A percentile compares a stretch with the other conserved stretches of the same genome.
phyloP scores from a whole-genome alignment of 2,113 vertebrate genomes.

The Struthidea cinerea region DNA sequence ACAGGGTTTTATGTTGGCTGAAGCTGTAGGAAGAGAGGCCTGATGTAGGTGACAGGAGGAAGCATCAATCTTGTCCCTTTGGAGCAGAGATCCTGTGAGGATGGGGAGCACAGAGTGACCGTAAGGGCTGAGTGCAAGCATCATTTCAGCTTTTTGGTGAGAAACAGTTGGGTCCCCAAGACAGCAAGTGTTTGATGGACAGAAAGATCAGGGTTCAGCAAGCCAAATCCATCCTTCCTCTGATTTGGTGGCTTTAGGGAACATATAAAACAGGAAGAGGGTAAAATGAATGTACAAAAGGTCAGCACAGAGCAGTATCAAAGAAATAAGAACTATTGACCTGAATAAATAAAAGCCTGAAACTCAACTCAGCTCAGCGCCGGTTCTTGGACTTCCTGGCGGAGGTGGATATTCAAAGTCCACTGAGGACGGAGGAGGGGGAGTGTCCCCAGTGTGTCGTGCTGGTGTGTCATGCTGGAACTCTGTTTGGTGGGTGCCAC shows the following conservation, averaged over 20 bases:
- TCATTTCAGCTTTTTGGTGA: neutral
- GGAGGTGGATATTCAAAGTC: neutral
- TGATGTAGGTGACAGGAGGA: neutral
- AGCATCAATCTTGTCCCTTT: accelerated
- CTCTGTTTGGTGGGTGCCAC: too few species aligned
- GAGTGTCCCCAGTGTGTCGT: accelerated
- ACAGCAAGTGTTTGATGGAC: neutral
- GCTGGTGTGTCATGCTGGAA: neutral
- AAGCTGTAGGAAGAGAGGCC: neutral
- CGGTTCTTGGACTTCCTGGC: neutral
- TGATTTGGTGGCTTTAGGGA: neutral
- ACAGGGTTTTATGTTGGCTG: neutral
- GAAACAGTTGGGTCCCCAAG: neutral
- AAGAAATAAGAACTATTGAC: neutral
- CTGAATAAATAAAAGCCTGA: neutral
- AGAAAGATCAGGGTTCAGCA: neutral
- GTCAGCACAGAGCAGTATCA: neutral
- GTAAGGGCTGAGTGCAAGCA: accelerated
- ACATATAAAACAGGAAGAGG: neutral
- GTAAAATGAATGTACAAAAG: neutral
- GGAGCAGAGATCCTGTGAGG: neutral
- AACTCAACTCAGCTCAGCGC: neutral
- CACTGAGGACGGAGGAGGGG: neutral
- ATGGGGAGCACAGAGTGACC: neutral
- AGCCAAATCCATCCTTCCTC: neutral